A percentile compares a stretch with the other conserved stretches of the same genome.
Evolutionary conservation across 2,888 invertebrate genomes (phyloP).

Genomic region (Sphaeridia pumilis): DNA sequence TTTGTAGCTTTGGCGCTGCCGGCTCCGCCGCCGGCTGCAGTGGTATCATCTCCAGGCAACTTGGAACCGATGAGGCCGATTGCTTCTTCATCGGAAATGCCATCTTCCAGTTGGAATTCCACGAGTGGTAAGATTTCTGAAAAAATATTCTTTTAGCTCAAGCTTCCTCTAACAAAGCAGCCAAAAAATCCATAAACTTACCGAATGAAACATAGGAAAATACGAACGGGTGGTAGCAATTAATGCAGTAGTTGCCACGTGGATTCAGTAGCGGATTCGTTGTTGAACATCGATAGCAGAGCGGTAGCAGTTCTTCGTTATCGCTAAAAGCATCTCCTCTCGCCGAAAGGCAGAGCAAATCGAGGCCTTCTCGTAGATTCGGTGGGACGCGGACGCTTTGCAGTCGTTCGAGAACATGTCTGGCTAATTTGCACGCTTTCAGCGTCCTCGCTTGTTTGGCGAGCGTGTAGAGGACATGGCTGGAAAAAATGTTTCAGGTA

Average conservation of each 20-base stretch:
- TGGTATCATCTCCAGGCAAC: constrained; percentile 46
- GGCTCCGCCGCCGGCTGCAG: constrained; percentile 11
- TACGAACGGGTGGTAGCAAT: constrained; percentile 77
- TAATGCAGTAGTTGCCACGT: constrained; percentile 62
- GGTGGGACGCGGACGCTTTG: constrained; percentile 65
- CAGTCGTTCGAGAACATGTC: constrained; percentile 78
- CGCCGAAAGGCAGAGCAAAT: constrained; percentile 50
- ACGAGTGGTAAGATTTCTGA: constrained; percentile 87
- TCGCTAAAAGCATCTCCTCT: constrained; percentile 70
- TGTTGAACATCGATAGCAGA: constrained; percentile 94
- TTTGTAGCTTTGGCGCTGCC: constrained; percentile 18
- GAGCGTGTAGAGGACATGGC: constrained; percentile 67
- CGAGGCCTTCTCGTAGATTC: constrained; percentile 46
- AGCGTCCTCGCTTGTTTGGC: constrained; percentile 85
- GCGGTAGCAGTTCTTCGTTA: constrained; percentile 75
- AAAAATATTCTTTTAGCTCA: constrained; percentile 13
- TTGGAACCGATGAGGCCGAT: constrained; percentile 57
- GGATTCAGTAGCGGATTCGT: constrained; percentile 74
- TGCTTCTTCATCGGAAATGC: constrained; percentile 74
- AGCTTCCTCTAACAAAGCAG: too few relatives aligned
- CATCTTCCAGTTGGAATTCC: constrained; percentile 79
- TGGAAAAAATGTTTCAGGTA: too few relatives aligned
- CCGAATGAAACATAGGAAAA: constrained; percentile 91
- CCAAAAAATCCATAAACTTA: too few relatives aligned
- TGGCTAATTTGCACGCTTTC: constrained; percentile 78